Conservation (phyloP, 2,888 invertebrate species). For the Cordilura impudica region DNA sequence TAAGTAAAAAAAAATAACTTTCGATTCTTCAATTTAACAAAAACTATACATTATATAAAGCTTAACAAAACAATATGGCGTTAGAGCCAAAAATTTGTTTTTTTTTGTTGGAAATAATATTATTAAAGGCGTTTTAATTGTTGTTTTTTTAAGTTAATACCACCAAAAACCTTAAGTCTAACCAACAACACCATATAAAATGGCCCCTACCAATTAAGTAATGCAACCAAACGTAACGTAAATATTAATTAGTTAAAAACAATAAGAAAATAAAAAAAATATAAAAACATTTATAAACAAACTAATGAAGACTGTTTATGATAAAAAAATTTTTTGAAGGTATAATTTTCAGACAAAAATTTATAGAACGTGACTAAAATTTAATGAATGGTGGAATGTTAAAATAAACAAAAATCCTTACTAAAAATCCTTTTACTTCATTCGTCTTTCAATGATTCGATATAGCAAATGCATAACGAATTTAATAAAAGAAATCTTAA, state of each 20-base stretch:
- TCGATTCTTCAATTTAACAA: not conserved
- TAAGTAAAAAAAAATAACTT: not conserved
- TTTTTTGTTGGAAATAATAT: not conserved
- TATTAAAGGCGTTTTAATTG: not conserved
- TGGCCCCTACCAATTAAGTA: conserved; percentile 56
- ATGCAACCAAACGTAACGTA: conserved; percentile 63
- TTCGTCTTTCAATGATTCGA: no score
- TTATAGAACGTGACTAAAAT: conserved; percentile 61
- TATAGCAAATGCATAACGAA: no score
- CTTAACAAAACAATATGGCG: not conserved
- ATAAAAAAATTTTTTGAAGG: conserved; percentile 19
- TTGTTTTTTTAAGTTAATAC: not conserved
- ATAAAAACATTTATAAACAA: conserved; percentile 16
- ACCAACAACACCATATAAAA: conserved; percentile 20
- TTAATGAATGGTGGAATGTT: no score
- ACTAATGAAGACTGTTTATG: not conserved
- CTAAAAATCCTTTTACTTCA: no score
- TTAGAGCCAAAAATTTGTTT: not conserved
- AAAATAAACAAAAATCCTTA: not conserved
- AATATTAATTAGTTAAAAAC: conserved; percentile 62
- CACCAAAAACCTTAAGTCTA: not conserved
- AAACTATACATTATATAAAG: not conserved
- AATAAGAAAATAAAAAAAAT: conserved; percentile 23
- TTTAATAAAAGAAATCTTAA: no score
- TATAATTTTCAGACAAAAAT: conserved; percentile 34